A percentile compares a stretch with the other conserved stretches of the same genome.
These are phyloP conservation scores for Sarcophilus harrisii DNA, from an alignment of 2,797 vertebrate species.

Conservation along the genomic window DNA sequence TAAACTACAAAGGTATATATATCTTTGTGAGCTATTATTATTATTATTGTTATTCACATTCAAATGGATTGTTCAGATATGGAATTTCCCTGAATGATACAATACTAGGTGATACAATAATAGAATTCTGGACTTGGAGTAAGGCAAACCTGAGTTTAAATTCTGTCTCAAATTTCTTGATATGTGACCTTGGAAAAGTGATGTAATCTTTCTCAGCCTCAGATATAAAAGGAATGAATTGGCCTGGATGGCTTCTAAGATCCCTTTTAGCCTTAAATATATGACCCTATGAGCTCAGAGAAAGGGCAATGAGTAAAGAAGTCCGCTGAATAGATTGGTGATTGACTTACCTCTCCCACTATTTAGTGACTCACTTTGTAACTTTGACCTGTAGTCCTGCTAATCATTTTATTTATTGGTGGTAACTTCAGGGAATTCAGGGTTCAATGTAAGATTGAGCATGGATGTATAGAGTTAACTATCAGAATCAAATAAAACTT, in stretches of 20 bases:
- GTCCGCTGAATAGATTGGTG: not conserved
- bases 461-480: not conserved
- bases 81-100: not conserved
- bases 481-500: conserved; percentile 31
- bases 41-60: not conserved
- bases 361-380: not conserved
- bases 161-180: not conserved
- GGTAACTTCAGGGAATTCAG: not conserved
- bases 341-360: not conserved
- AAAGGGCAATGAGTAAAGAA: not conserved
- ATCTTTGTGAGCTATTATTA: not conserved
- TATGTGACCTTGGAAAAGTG: not conserved
- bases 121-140: not conserved
- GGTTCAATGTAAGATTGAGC: not conserved
- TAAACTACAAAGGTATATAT: not conserved
- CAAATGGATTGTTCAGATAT: not conserved
- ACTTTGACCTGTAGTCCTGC: not conserved
- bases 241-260: not conserved
- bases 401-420: not conserved
- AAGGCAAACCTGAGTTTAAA: not conserved
- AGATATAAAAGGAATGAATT: not conserved
- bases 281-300: not conserved
- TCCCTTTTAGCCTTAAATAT: not conserved
- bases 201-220: not conserved
- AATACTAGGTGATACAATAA: not conserved